Evolutionary conservation across 2,797 vertebrate genomes (phyloP), one percentile per base, ranked within the genome.

Genomic region (Catharus ustulatus): DNA sequence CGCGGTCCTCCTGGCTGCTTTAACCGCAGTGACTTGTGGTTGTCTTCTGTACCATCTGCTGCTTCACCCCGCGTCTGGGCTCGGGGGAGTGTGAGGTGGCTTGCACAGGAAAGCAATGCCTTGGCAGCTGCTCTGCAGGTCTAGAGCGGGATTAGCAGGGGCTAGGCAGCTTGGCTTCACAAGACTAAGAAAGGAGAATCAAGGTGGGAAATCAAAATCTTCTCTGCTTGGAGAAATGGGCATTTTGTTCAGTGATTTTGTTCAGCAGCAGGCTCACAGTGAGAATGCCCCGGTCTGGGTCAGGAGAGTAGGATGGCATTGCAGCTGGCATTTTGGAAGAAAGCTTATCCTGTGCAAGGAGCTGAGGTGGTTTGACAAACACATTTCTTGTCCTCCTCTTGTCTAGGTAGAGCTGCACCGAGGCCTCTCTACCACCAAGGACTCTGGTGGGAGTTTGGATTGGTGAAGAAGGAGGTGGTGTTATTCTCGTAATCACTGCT

Each of bases 31-130:
- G 74, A 64, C 27, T 52, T 49, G 55, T 14, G 1, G 21, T 14
- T 5, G 13, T 52, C 55, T 55, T 83, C 76, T 42, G 15, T n/a
- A 55, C 30, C 45, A 69, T 38, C 57, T 4, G 7, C 22, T 40
- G 62, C 63, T 71, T 67, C 0, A 1, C 17, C 27, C 43, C 21
- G 77, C 0, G 0, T 46, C 36, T 59, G 63, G 38, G 27, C 63
- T 45, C 54, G 3, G 40, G 19, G 30, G 26, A 30, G 5, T 1
- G 1, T 15, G 43, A 32, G 40, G 69, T 2, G 3, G 20, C 26
- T 76, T 14, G 18, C n/a, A 19, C 18, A 26, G 67, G 67, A 84
- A 42, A 32, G 38, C 6, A 13, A 18, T 27, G 49, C 66, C 36
- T 43, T 63, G 49, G 42, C 42, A 86, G 49, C 32, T 1, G 1